Percentiles rank a stretch among this genome's conserved stretches.
Evolutionary conservation across 2,888 invertebrate genomes (phyloP).

Genomic region (Atherix ibis): DNA sequence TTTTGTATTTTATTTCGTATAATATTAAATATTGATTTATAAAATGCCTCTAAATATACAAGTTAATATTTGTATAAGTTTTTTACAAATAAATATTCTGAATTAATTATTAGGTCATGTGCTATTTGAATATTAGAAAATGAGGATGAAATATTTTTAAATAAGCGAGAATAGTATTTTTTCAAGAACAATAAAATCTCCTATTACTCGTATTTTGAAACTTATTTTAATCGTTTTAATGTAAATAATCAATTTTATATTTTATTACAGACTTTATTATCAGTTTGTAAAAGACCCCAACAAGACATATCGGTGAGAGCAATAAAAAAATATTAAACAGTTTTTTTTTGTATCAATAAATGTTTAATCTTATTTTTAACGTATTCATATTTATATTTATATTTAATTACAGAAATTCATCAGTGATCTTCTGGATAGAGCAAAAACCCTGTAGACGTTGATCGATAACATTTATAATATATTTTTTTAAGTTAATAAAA

Average conservation of each 20-base stretch:
- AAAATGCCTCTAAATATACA: too few species aligned
- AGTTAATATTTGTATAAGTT: too few species aligned
- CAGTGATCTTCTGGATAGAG: conserved; percentile 74
- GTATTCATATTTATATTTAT: conserved; percentile 4
- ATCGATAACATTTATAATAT: too few species aligned
- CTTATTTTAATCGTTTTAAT: too few species aligned
- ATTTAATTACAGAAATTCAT: conserved; percentile 61
- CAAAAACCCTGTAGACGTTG: conserved; percentile 52
- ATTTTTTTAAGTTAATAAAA: too few species aligned
- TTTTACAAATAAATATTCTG: too few species aligned
- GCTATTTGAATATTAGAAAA: neutral
- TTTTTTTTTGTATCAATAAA: neutral
- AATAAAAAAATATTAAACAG: conserved; percentile 3
- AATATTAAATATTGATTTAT: too few species aligned
- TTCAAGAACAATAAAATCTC: neutral
- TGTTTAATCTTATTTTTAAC: conserved; percentile 1
- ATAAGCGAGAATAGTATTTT: neutral
- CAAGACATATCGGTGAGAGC: conserved; percentile 72
- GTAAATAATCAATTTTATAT: too few species aligned
- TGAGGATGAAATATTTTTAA: neutral
- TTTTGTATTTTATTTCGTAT: too few species aligned
- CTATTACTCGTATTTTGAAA: neutral
- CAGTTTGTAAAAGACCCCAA: conserved; percentile 72
- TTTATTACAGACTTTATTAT: conserved; percentile 53
- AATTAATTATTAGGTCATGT: neutral